Conservation (phyloP, 2,888 invertebrate species). For the Carabus problematicus region DNA sequence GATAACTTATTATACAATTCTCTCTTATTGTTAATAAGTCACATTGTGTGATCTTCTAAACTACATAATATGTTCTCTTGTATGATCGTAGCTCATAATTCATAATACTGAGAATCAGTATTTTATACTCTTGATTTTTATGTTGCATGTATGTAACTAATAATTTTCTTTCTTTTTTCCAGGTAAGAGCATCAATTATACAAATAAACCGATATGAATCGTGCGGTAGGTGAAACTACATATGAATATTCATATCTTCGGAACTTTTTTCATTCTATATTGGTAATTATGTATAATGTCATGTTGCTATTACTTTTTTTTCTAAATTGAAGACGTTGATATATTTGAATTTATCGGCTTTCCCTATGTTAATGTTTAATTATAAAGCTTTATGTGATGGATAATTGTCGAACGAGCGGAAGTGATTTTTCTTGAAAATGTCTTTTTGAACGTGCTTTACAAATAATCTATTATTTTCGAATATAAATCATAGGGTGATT, state of each 20-base stretch:
- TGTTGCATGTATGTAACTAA: no score
- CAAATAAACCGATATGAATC: constrained; percentile 21
- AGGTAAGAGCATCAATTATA: constrained; percentile 4
- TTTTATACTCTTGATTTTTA: constrained; percentile 8
- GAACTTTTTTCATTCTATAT: constrained; percentile 9
- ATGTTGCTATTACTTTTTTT: constrained; percentile 22
- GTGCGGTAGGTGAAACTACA: constrained; percentile 30
- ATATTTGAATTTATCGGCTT: constrained; percentile 4
- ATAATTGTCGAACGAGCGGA: no score
- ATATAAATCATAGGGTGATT: no score
- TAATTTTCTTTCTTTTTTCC: constrained; percentile 15
- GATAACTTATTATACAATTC: constrained; percentile 7
- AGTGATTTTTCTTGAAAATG: no score
- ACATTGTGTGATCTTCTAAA: not conserved
- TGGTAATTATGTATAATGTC: constrained; percentile 22
- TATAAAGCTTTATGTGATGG: no score
- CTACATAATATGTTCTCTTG: not conserved
- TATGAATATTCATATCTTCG: constrained; percentile 33
- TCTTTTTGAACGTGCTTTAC: no score
- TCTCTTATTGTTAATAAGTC: not conserved
- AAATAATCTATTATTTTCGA: no score
- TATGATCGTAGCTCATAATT: constrained; percentile 3
- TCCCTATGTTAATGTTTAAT: no score
- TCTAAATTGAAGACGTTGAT: not conserved
- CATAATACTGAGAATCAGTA: not conserved